Base-by-base conservation (phyloP, 2,797 vertebrate genomes). In the Karalla daura region DNA sequence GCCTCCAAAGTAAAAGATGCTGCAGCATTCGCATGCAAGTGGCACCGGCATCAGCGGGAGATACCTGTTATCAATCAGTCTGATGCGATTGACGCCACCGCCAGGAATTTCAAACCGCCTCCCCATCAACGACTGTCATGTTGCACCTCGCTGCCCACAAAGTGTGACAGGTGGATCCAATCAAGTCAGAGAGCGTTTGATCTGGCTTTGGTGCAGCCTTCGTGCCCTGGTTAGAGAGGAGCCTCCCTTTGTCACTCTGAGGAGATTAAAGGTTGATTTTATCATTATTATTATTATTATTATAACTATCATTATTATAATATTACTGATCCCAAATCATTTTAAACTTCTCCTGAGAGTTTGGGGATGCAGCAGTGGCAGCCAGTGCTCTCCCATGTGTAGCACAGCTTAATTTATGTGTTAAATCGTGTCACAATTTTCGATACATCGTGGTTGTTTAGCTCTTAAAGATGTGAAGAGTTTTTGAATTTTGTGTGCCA, bases 141-240 rank as follows among this genome's bases (percentile, higher is more conserved):
- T 61, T 44, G 70, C 32, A 56, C 50, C 72, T 18, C 52, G 11
- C 60, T 59, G 64, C 39, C 27, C 50, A 39, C 44, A 21, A 35
- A 68, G 36, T 70, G 69, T 72, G 77, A 76, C 76, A 55, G 51
- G 37, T 62, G 59, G 58, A 47, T 76, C 55, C 74, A 51, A 77
- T 70, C 43, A 74, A 77, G 63, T 70, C 74, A 41, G 33, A 23
- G 25, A 59, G 28, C 15, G 12, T 76, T 72, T 65, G 30, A 73
- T 76, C 50, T 54, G 32, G 61, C 59, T 69, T 53, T 73, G 72
- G 44, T 60, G 77, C 70, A 85, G 70, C 72, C 55, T 37, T 17
- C 43, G 55, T 7, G 25, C 43, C 58, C 63, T 47, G 33, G 72
- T 44, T 47, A 13, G 65, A 63, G 25, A 46, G 20, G 17, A 59